Evolutionary conservation across 2,888 invertebrate species (phyloP), one percentile per base, ranked within the genome.

Genomic region (Cantharis rustica): DNA sequence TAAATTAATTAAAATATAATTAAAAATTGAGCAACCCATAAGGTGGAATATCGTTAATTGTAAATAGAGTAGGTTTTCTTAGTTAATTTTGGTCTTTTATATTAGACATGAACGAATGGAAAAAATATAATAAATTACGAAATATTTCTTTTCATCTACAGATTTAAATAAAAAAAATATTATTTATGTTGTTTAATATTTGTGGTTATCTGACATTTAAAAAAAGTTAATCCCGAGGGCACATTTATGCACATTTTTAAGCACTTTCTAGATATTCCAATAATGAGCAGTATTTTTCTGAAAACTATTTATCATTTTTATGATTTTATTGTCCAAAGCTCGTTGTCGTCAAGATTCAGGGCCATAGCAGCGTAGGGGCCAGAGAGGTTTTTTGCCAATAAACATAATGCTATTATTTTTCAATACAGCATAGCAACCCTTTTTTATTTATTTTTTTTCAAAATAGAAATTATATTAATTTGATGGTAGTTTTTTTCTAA

Each of bases 1-100:
- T 69, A 74, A 64, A 71, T 71, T 64, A 64, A 27, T 47, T 47
- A 47, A 47, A 47, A 47, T 47, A 47, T 47, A 47, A n/a, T 47
- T 5, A 7, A n/a, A 0, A 47, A 7, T 47, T 47, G 2, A n/a
- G 47, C n/a, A 47, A 47, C n/a, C 47, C 2, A 47, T 2, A n/a
- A 47, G 47, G n/a, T n/a, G 47, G 9, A 47, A 47, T n/a, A 47
- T n/a, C n/a, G 47, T 47, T n/a, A 13, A 47, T 47, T 47, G 47
- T n/a, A 26, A 0, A 23, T 23, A 47, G n/a, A n/a, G n/a, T 47
- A 47, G 47, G 47, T n/a, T n/a, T 47, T 7, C 7, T 1, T 47
- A 47, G n/a, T 47, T 47, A 47, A 47, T n/a, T n/a, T 47, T n/a
- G 2, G 3, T 31, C 11, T 47, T 27, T n/a, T 47, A 31, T 1